Conservation (phyloP, 1,140 invertebrate genomes). For the Sipha flava region DNA sequence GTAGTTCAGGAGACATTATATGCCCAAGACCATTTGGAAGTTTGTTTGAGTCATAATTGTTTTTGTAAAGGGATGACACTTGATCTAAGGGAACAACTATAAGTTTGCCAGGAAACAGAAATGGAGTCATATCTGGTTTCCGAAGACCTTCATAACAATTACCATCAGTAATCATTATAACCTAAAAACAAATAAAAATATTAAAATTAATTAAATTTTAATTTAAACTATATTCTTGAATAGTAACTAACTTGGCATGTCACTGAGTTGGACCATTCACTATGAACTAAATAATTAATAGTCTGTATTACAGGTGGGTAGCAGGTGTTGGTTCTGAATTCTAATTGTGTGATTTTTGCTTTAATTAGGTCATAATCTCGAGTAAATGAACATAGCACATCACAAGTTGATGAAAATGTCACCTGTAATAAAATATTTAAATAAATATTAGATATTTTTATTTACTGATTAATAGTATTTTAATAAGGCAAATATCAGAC, state of each 20-base stretch:
- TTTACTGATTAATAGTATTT: not conserved
- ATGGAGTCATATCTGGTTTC: constrained; percentile 46
- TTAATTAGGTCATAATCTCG: constrained; percentile 73
- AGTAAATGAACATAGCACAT: constrained; percentile 72
- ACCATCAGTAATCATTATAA: constrained; percentile 71
- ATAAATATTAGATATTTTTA: not conserved
- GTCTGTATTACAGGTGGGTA: constrained; percentile 67
- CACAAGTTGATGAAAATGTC: constrained; percentile 69
- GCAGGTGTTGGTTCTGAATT: constrained; percentile 76
- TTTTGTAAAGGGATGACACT: constrained; percentile 1
- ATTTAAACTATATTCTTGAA: not conserved
- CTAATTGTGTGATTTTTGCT: constrained; percentile 59
- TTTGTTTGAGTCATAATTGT: constrained; percentile 17
- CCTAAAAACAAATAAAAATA: constrained; percentile 44
- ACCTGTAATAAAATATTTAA: constrained; percentile 47
- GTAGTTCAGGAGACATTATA: not conserved
- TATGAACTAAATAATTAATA: constrained; percentile 63
- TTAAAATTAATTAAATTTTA: not conserved
- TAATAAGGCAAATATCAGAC: too few species aligned
- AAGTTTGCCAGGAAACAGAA: constrained; percentile 72
- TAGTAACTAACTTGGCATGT: constrained; percentile 59
- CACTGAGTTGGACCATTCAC: constrained; percentile 76
- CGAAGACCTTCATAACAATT: constrained; percentile 41
- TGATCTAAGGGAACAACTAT: constrained; percentile 50
- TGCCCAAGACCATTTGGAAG: constrained; percentile 15